Base-by-base conservation (phyloP, 2,888 invertebrate genomes). In the Harpalus rubripes region DNA sequence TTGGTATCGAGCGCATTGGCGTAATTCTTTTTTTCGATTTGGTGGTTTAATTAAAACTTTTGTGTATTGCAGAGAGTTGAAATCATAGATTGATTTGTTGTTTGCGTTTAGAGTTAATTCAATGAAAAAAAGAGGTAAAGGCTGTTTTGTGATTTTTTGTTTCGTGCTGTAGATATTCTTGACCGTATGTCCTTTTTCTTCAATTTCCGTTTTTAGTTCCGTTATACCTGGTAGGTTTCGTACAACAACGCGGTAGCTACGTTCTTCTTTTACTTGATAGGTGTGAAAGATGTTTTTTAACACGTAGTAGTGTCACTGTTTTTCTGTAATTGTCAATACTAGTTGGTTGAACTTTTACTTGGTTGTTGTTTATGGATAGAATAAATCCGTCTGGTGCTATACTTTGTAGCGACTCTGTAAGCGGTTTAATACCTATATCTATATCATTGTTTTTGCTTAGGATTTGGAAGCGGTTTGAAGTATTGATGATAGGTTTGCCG, bases 91-190 rank as follows among this genome's bases (percentile, higher is more conserved):
- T 56, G 10, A 56, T 56, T 56, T 56, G 8, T 56, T 56, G 56
- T 56, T 56, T 56, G 56, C 12, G 56, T 10, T 56, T 56, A 2
- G 56, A 12, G 56, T 0, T 56, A 56, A 15, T 56, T 56, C 56
- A 7, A 56, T 56, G 56, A 56, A 5, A 15, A 56, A 56, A n/a
- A 56, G 56, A n/a, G 56, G 56, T 12, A 56, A 15, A 12, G 56
- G 56, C n/a, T 56, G 8, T 56, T 15, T 56, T 56, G 56, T 56
- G 56, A 56, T 56, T 56, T 56, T 56, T 56, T 56, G 56, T 56
- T 56, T 56, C n/a, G 8, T 56, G n/a, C 8, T 56, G 6, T 56
- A 56, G n/a, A 56, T 56, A 12, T 56, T 56, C 12, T n/a, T 56
- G 12, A 56, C 56, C n/a, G 10, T 56, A 15, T 10, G 56, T 56